Base-by-base conservation (phyloP, 1,140 invertebrate species). In the Metaphire vulgaris region DNA sequence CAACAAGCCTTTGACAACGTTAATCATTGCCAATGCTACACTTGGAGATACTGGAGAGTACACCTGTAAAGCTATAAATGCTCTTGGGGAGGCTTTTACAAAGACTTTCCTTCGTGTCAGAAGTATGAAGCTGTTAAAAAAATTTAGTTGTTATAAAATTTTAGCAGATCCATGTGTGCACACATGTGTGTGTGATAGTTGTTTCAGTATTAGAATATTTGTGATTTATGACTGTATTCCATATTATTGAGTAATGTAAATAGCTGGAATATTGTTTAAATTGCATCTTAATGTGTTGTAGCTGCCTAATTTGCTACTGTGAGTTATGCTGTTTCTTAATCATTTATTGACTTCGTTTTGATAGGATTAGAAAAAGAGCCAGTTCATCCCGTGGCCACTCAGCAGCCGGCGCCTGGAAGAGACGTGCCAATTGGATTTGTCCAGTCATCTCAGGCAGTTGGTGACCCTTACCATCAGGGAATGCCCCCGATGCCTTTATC, bases 21-120 rank as follows among this genome's bases (percentile, higher is more conserved):
- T 92, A n/a, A 88, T 85, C 0, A 89, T 92, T 77, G 85, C 88
- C 75, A 88, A 89, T 41, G 80, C 91, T 0, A 84, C 87, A 21
- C 86, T 91, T 74, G 94, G 97, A 87, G 98, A 99, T 84, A 91
- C 95, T 85, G 98, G 97, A 41, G 89, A 97, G 69, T 94, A 96
- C 80, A 94, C 92, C 56, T 95, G 94, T 79, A 93, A 92, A 86
- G 95, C 95, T 29, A 96, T 91, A 1, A 98, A 97, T 84, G 87
- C 91, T 75, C 89, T 93, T 80, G 96, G 96, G 74, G 93, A 94
- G 82, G 94, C 95, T 84, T 89, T 89, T 0, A 97, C 95, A 0
- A 92, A 90, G 32, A 77, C 76, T 69, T 64, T 77, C 16, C 69
- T 77, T 16, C 31, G 66, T 2, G 73, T 77, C 56, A 77, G 33